Evolutionary conservation across 2,888 invertebrate genomes (phyloP).

Genomic region (Polia nebulosa): DNA sequence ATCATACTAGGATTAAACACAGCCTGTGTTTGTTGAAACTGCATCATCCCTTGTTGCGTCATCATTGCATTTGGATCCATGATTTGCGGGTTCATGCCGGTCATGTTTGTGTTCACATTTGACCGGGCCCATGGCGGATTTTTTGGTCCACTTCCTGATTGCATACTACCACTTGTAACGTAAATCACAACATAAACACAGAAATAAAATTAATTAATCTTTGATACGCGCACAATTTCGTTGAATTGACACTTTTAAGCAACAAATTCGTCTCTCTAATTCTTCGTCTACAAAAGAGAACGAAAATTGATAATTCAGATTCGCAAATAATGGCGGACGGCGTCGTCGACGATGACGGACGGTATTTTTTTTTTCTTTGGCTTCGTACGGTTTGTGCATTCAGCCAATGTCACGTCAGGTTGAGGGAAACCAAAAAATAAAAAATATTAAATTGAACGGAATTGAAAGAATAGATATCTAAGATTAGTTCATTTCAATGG

Average conservation of each 20-base stretch:
- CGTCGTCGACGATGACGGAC: too few species aligned
- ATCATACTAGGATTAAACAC: conserved; percentile 93
- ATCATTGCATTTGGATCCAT: conserved; percentile 93
- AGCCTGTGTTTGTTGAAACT: conserved; percentile 93
- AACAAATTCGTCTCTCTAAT: conserved; percentile 21
- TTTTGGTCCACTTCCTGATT: conserved; percentile 92
- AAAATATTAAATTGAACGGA: too few species aligned
- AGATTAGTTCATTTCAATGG: too few species aligned
- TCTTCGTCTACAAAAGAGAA: not conserved
- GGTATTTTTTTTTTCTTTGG: too few species aligned
- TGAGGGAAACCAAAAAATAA: too few species aligned
- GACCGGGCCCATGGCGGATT: conserved; percentile 96
- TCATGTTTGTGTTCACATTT: conserved; percentile 88
- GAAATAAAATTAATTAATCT: conserved; percentile 15
- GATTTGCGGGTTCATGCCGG: conserved; percentile 93
- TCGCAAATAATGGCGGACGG: conserved; percentile 29
- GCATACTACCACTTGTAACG: conserved; percentile 90
- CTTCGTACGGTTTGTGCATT: too few species aligned
- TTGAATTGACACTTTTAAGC: not conserved
- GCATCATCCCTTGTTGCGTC: conserved; percentile 93
- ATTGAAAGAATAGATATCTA: too few species aligned
- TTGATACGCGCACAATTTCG: not conserved
- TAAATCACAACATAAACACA: conserved; percentile 83
- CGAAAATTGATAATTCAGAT: conserved; percentile 20
- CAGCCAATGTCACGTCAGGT: too few species aligned